Evolutionary conservation across 2,888 invertebrate genomes (phyloP).

Genomic region (Ramazzottius varieornatus): DNA sequence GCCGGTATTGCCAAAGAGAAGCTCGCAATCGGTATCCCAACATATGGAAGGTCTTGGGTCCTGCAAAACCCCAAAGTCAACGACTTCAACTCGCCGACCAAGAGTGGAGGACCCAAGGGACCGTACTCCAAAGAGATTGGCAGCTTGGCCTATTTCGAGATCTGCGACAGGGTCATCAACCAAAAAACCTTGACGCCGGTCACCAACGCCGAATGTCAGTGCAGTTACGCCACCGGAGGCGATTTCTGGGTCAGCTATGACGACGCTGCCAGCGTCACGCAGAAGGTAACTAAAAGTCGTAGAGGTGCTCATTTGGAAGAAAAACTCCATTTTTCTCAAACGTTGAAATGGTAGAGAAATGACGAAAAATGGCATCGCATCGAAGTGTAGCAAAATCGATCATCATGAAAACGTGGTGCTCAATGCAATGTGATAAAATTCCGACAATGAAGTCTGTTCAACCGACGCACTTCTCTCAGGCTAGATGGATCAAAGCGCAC

Average conservation of each 20-base stretch:
- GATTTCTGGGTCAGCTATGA: slow-evolving; percentile 8
- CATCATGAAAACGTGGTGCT: too few species aligned
- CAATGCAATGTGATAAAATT: neutral
- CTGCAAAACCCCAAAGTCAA: slow-evolving; percentile 7
- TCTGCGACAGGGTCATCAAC: neutral
- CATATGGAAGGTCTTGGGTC: slow-evolving; percentile 12
- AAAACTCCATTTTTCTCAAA: too few species aligned
- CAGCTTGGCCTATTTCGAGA: slow-evolving; percentile 9
- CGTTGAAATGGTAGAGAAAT: too few species aligned
- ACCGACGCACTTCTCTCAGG: slow-evolving; percentile 5
- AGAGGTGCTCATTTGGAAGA: too few species aligned
- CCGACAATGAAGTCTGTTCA: neutral
- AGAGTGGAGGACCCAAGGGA: slow-evolving; percentile 6
- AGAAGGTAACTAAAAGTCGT: slow-evolving; percentile 8
- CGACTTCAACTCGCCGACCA: slow-evolving; percentile 5
- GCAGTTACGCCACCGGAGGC: slow-evolving; percentile 7
- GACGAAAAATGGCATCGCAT: too few species aligned
- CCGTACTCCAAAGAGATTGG: slow-evolving; percentile 9
- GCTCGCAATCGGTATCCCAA: slow-evolving; percentile 12
- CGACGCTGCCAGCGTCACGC: slow-evolving; percentile 4
- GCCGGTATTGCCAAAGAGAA: slow-evolving; percentile 10
- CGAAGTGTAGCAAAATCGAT: too few species aligned
- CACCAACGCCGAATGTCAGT: neutral
- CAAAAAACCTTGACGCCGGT: neutral
- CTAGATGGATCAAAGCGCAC: slow-evolving; percentile 7